Evolutionary conservation across 1,140 invertebrate genomes (phyloP), one percentile per base, ranked within the genome.

Genomic region (Thaumetopoea pityocampa): DNA sequence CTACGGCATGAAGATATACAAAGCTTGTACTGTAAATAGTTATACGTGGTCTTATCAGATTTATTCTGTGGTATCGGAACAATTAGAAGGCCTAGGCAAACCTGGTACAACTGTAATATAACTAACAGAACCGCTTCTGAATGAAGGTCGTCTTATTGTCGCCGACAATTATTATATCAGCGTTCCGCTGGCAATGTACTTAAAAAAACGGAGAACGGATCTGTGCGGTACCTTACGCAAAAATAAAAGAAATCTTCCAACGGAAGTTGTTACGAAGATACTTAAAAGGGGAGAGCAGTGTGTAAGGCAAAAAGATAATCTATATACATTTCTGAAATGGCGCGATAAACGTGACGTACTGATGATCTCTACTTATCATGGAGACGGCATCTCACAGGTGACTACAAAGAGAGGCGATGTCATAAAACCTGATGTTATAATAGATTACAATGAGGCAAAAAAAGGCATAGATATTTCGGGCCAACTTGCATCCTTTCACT

Each of bases 151-250:
- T 42, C 56, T 67, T 10, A 22, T 86, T 4, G 61, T 61, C 23
- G 65, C 69, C 1, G 76, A 85, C 33, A 85, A 85, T 52, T 86
- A 57, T 35, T 83, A 86, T 43, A 85, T 73, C 5, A 73, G 61
- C 19, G 28, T 76, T 9, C 41, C 56, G 9, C 46, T 86, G 10
- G 65, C 69, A 2, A 22, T 65, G 18, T 58, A 67, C 38, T 49
- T 86, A 17, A 50, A 77, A 16, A 5, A 45, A 5, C 62, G 56
- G 15, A 50, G 70, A 9, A 82, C 69, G 3, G 64, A 79, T 51
- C 48, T 67, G 14, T 40, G 67, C 14, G 76, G 73, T 24, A 71
- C 61, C 33, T 40, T 78, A 29, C 57, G 64, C 22, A 43, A 50
- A 45, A 67, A 64, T 44, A 53, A 62, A 37, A 35, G 43, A 45